A percentile compares a stretch with the other conserved stretches of the same genome.
These are phyloP conservation scores for Melanotaenia nigrans DNA, from an alignment of 2,797 vertebrate species.

Conservation along the genomic window DNA sequence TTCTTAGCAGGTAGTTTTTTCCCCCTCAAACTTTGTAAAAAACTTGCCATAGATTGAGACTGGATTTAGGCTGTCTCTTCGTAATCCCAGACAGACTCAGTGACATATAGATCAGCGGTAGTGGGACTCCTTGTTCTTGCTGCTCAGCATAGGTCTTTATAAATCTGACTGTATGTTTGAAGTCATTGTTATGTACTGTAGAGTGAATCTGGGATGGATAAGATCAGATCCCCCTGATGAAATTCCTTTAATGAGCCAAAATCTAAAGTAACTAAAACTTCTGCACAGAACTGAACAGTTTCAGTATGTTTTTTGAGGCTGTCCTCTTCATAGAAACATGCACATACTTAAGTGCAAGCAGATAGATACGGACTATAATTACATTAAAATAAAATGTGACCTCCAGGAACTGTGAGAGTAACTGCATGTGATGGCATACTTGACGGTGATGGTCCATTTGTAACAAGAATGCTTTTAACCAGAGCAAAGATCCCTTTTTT, in stretches of 20 bases:
- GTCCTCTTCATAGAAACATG: neutral
- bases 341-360: neutral
- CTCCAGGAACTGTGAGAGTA: neutral
- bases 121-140: neutral
- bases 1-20: neutral
- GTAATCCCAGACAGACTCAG: constrained; percentile 7
- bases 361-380: neutral
- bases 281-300: neutral
- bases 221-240: neutral
- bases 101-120: constrained; percentile 8
- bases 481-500: neutral
- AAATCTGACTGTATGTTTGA: neutral
- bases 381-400: neutral
- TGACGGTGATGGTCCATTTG: neutral
- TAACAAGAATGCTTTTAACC: neutral
- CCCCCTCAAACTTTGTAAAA: neutral
- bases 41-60: neutral
- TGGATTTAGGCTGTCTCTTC: constrained; percentile 1
- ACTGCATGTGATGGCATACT: neutral
- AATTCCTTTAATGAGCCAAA: constrained; percentile 3
- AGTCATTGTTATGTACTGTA: neutral
- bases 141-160: neutral
- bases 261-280: constrained; percentile 9
- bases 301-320: neutral
- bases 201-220: constrained; percentile 1